These are phyloP conservation scores for Etheostoma nigrum DNA, from an alignment of 2,797 vertebrate genomes.

Conservation along the genomic window DNA sequence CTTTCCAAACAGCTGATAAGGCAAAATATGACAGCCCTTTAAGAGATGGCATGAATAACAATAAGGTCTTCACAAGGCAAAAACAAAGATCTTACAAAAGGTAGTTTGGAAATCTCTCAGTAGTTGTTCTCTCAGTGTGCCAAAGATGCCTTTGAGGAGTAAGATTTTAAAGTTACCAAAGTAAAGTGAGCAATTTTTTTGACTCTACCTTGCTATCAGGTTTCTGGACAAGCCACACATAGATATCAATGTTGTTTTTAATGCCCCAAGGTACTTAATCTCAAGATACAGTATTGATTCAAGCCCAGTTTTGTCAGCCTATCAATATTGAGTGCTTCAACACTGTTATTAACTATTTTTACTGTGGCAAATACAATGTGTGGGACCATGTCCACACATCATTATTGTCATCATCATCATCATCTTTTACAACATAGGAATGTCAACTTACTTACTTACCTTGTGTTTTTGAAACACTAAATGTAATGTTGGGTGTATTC, in stretches of 20 bases:
- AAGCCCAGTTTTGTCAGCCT: constrained; percentile 42
- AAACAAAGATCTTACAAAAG: constrained; percentile 65
- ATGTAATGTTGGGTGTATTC: no score
- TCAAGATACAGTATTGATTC: constrained; percentile 49
- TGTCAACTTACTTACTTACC: not conserved
- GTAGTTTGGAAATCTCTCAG: constrained; percentile 53
- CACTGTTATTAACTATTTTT: constrained; percentile 19
- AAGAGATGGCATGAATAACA: constrained; percentile 65
- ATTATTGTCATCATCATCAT: not conserved
- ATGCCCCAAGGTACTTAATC: constrained; percentile 43
- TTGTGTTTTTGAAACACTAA: no score
- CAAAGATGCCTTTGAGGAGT: constrained; percentile 56
- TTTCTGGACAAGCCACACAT: constrained; percentile 39
- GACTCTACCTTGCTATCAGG: constrained; percentile 59
- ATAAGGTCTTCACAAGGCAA: constrained; percentile 53
- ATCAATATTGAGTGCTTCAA: constrained; percentile 42
- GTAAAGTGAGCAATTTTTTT: constrained; percentile 72
- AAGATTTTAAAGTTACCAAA: constrained; percentile 71
- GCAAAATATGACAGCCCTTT: constrained; percentile 56
- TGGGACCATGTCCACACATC: not conserved
- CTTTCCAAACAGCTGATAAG: constrained; percentile 65
- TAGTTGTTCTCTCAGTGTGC: constrained; percentile 42
- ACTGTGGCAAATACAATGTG: constrained; percentile 29
- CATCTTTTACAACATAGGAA: not conserved
- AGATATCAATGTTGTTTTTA: constrained; percentile 48